Conservation (phyloP, 2,888 invertebrate species). For the Ganaspis brasiliensis region DNA sequence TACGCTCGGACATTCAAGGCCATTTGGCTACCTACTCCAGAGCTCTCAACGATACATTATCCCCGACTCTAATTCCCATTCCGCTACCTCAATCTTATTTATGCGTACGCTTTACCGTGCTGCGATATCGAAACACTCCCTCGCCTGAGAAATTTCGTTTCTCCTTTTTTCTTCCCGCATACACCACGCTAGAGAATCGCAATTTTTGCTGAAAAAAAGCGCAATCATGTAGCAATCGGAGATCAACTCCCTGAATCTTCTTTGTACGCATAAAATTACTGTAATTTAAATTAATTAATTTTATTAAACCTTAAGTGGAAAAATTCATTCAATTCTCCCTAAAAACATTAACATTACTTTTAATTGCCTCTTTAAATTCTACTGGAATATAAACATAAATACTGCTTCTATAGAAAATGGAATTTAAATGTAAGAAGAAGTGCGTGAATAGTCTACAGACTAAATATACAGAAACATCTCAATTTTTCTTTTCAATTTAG, state of each 20-base stretch:
- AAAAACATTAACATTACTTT: neutral
- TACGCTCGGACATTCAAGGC: slow-evolving; percentile 66
- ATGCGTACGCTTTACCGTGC: slow-evolving; percentile 59
- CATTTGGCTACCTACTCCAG: slow-evolving; percentile 62
- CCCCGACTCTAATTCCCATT: slow-evolving; percentile 66
- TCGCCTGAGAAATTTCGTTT: slow-evolving; percentile 35
- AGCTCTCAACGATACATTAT: slow-evolving; percentile 58
- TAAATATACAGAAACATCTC: too few species aligned
- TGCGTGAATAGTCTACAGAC: too few species aligned
- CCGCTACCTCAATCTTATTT: slow-evolving; percentile 62
- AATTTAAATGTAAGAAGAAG: too few species aligned
- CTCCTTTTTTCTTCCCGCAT: slow-evolving; percentile 20
- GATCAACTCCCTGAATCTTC: slow-evolving; percentile 24
- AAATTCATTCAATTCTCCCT: neutral
- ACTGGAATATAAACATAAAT: too few species aligned
- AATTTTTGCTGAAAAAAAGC: slow-evolving; percentile 24
- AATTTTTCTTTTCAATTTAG: too few species aligned
- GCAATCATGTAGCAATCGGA: slow-evolving; percentile 28
- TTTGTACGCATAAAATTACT: slow-evolving; percentile 25
- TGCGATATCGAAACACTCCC: slow-evolving; percentile 29
- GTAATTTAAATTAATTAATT: slow-evolving; percentile 23
- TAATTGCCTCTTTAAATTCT: too few species aligned
- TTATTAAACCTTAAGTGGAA: neutral
- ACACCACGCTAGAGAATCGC: slow-evolving; percentile 27
- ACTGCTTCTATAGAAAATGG: too few species aligned